phyloP scores from a whole-genome alignment of 2,888 invertebrate species.

The Tolmerus cingulatus region DNA sequence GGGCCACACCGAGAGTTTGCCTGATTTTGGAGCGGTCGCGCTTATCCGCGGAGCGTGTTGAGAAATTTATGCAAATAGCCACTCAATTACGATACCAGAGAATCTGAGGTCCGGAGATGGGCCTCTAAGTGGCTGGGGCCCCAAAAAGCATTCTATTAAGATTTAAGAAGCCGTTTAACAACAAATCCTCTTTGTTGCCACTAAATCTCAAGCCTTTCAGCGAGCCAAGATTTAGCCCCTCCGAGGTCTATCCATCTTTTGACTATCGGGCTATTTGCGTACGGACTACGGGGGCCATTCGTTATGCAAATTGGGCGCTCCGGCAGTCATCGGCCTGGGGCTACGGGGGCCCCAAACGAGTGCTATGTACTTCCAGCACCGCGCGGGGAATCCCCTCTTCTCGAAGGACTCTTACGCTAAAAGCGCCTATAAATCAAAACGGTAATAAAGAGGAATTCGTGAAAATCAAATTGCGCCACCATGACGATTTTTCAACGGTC shows the following conservation, averaged over 20 bases:
- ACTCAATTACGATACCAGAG: not conserved
- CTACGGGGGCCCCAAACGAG: not conserved
- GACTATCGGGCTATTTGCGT: not conserved
- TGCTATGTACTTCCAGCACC: not conserved
- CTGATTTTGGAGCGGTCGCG: not conserved
- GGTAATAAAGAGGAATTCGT: slow-evolving; percentile 16
- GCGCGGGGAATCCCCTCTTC: not conserved
- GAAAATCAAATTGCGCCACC: slow-evolving; percentile 28
- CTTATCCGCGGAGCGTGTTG: not conserved
- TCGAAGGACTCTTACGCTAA: not conserved
- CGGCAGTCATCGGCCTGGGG: not conserved
- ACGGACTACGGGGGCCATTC: not conserved
- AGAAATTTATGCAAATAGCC: slow-evolving; percentile 29
- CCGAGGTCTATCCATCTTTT: not conserved
- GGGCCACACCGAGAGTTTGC: not conserved
- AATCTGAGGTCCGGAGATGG: not conserved
- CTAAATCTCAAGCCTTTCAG: slow-evolving; percentile 11
- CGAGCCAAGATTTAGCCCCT: not conserved
- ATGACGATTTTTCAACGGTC: slow-evolving; percentile 12
- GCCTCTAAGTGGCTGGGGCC: not conserved
- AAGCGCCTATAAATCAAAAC: slow-evolving; percentile 27
- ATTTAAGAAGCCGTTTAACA: slow-evolving; percentile 31
- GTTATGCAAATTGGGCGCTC: slow-evolving; percentile 18
- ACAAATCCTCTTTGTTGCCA: not conserved
- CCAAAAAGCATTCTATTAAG: not conserved